Base-by-base conservation (phyloP, 2,888 invertebrate genomes). In the Scaeva pyrastri region DNA sequence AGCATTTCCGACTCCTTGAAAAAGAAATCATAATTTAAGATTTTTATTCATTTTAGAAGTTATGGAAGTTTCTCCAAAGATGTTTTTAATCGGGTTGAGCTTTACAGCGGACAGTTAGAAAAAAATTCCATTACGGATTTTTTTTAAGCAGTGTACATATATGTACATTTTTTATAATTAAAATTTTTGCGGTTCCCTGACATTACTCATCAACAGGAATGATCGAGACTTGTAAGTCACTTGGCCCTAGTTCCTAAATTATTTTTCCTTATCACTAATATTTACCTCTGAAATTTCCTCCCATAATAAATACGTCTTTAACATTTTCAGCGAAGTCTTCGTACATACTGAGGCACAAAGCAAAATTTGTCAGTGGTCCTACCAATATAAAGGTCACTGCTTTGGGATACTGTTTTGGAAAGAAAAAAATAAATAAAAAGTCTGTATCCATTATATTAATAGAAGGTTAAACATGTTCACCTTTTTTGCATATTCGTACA, bases 291-390 rank as follows among this genome's bases (percentile, higher is more conserved):
- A 94, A 94, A 91, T 96, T 96, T 82, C 97, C 97, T n/a, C 97
- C 97, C 94, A 96, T 96, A 2, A 97, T 93, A 89, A 94, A 95
- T 45, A 97, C 92, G 68, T 95, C 94, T 66, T 95, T 94, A 0
- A 97, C 91, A 88, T 94, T 94, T 23, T 93, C 90, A 2, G 94
- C 90, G 89, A 97, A 95, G 4, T 89, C 88, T 0, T 95, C 94
- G 88, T 95, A 96, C 86, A 96, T 90, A 90, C 95, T 95, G 1
- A 96, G 93, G 2, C 96, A 95, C 82, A 96, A 90, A 0, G 97
- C 97, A 56, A 97, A 93, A 89, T 97, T 97, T 1, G 97, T 97
- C 43, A 97, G 91, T 0, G 97, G 95, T 2, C 96, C 97, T 36
- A 96, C 90, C 43, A 95, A 94, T 12, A 96, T 92, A 21, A 96